Conservation (phyloP, 2,797 vertebrate species). For the Xiphorhynchus erythropygius region DNA sequence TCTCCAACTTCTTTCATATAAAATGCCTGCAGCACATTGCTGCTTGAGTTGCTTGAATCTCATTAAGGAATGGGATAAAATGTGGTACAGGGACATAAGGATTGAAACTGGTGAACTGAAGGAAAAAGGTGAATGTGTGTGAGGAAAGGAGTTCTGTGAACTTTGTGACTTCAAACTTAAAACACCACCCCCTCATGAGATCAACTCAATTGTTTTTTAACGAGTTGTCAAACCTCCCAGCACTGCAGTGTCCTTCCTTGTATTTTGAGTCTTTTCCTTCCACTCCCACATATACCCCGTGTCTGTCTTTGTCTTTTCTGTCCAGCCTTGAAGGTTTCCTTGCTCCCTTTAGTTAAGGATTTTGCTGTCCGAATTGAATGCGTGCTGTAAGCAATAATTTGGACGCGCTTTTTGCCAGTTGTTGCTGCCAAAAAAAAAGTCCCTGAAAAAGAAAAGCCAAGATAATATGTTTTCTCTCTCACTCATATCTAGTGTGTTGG, state of each 20-base stretch:
- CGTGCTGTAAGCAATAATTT: conserved; percentile 38
- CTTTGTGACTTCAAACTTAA: conserved; percentile 40
- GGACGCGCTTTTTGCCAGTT: neutral
- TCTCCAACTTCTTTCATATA: neutral
- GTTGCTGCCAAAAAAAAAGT: conserved; percentile 44
- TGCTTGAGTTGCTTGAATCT: neutral
- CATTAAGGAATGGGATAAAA: neutral
- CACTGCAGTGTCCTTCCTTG: conserved; percentile 49
- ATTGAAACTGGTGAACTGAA: neutral
- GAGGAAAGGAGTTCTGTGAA: conserved; percentile 8
- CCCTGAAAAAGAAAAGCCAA: conserved; percentile 20
- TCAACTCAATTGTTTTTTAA: conserved; percentile 52
- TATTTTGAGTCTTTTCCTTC: conserved; percentile 63
- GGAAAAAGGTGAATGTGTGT: neutral
- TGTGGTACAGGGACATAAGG: neutral
- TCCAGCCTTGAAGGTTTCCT: conserved; percentile 60
- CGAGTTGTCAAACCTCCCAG: conserved; percentile 34
- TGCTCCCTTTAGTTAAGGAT: conserved; percentile 23
- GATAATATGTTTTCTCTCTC: conserved; percentile 4
- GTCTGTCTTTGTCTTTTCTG: conserved; percentile 47
- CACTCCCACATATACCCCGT: conserved; percentile 17
- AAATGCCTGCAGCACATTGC: neutral
- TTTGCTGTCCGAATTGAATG: conserved; percentile 32
- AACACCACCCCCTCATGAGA: neutral
- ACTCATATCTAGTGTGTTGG: conserved; percentile 33